Evolutionary conservation across 2,888 invertebrate genomes (phyloP), one percentile per base, ranked within the genome.

Genomic region (Lycaena phlaeas): DNA sequence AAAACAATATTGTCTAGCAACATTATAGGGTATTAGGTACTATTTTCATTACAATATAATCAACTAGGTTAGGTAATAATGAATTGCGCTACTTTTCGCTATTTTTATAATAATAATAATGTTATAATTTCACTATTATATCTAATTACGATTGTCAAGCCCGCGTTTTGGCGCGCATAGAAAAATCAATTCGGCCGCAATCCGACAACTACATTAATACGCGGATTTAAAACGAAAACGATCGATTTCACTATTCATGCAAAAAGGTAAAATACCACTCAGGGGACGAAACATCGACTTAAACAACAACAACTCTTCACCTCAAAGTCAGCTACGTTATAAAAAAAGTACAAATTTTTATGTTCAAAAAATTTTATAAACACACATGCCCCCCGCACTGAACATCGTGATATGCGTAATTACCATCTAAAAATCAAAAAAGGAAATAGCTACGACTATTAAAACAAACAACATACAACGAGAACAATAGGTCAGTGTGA

Each of bases 41-140:
- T 70, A 71, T 68, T 61, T 58, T 57, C 54, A 69, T 68, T 69
- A 54, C 52, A 51, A 50, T 41, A 72, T 75, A 76, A 67, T 76
- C 72, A 77, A 73, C 81, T 81, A 82, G 72, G 66, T 75, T 53
- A 66, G 59, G 62, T 69, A 65, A 58, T 64, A 66, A 74, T 76
- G 68, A 82, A 81, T 81, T 79, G 76, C 72, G 64, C 81, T 82
- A 82, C 79, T 69, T 64, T 70, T 67, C 61, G 69, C 78, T 78
- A 77, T 75, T 55, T 22, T 53, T 52, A 49, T 51, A 49, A 44
- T 48, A 44, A 42, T 46, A 45, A 49, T 54, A 52, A 63, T 54
- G 54, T 61, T 56, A 62, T 72, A 77, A 79, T 81, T 81, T 77
- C 61, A 70, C 76, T 77, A 76, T 68, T 64, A 63, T 59, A 56